phyloP scores from a whole-genome alignment of 2,113 vertebrate genomes.

The Engraulis encrasicolus region DNA sequence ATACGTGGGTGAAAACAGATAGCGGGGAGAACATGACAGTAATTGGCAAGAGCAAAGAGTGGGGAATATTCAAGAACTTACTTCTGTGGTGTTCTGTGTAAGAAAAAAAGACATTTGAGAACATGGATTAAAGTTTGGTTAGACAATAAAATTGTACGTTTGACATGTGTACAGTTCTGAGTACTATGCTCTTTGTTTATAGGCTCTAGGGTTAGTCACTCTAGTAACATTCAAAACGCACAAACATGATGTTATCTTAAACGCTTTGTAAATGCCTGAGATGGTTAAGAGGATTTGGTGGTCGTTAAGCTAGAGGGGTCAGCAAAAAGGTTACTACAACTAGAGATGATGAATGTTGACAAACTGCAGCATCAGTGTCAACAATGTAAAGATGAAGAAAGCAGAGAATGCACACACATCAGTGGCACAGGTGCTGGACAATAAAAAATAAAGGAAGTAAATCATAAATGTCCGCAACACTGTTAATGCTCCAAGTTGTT shows the following conservation, averaged over 20 bases:
- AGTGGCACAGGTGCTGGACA: too few species aligned
- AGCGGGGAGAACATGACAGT: neutral
- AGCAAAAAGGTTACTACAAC: neutral
- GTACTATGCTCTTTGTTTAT: neutral
- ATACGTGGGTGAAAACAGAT: neutral
- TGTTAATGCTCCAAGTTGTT: too few species aligned
- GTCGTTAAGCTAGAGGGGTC: neutral
- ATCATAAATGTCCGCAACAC: too few species aligned
- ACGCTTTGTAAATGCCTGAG: neutral
- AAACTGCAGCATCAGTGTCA: neutral
- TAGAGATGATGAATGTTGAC: neutral
- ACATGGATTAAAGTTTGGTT: neutral
- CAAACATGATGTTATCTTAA: neutral
- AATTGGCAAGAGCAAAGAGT: neutral
- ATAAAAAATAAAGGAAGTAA: too few species aligned
- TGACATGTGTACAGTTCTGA: neutral
- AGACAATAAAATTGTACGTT: neutral
- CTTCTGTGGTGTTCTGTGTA: neutral
- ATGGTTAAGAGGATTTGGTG: constrained; percentile 9
- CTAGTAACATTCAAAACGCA: neutral
- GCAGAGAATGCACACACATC: too few species aligned
- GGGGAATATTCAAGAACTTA: neutral
- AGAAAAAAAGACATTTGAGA: neutral
- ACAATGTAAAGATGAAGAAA: too few species aligned
- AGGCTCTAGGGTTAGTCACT: too few species aligned